Conservation (phyloP, 2,888 invertebrate genomes). For the Graphium colonna region DNA sequence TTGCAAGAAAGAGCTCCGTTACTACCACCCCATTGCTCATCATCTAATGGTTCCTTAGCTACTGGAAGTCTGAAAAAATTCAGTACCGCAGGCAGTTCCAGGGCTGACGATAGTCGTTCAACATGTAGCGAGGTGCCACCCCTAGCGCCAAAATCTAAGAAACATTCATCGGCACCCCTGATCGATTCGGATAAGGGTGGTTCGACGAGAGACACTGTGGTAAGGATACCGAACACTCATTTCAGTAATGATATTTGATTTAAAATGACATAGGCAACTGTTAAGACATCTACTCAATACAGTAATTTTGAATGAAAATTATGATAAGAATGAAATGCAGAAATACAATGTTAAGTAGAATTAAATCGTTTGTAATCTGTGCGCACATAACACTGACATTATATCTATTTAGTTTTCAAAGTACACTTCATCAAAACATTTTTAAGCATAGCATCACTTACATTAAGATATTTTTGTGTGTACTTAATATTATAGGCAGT, state of each 20-base stretch:
- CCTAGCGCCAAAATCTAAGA: slow-evolving; percentile 63
- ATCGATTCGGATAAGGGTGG: slow-evolving; percentile 64
- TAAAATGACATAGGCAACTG: slow-evolving; percentile 35
- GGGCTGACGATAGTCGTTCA: slow-evolving; percentile 61
- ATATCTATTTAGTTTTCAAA: too few relatives aligned
- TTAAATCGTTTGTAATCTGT: neutral
- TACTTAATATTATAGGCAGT: neutral
- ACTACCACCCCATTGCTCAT: slow-evolving; percentile 65
- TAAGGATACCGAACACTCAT: slow-evolving; percentile 66
- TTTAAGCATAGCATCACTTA: too few relatives aligned
- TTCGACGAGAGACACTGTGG: slow-evolving; percentile 68
- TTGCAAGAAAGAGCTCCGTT: slow-evolving; percentile 66
- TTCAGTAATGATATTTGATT: slow-evolving; percentile 53
- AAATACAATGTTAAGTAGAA: too few relatives aligned
- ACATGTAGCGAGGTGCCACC: slow-evolving; percentile 70
- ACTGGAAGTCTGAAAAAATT: slow-evolving; percentile 68
- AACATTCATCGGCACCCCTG: slow-evolving; percentile 69
- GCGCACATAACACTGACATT: too few relatives aligned
- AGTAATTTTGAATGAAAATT: too few relatives aligned
- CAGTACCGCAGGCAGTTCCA: slow-evolving; percentile 54
- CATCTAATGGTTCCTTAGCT: slow-evolving; percentile 69
- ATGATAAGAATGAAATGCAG: too few relatives aligned
- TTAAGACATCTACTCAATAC: neutral
- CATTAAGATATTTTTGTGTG: neutral
- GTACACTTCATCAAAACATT: too few relatives aligned